A percentile compares a stretch with the other conserved stretches of the same genome.
phyloP scores from a whole-genome alignment of 2,888 invertebrate species.

The Nomada flava region DNA sequence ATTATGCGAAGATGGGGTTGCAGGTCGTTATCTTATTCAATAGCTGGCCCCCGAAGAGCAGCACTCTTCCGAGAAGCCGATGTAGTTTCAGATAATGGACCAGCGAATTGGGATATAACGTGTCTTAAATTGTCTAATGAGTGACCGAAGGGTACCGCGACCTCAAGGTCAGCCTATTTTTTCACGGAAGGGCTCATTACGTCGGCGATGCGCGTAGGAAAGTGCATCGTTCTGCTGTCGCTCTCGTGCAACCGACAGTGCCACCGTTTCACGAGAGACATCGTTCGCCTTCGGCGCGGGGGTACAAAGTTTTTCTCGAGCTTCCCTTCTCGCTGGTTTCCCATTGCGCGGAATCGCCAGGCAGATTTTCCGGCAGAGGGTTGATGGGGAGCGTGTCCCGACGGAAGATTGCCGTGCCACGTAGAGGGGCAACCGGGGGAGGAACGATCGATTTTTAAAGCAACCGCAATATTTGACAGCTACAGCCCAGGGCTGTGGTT shows the following conservation, averaged over 20 bases:
- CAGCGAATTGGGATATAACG: slow-evolving; percentile 81
- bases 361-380: slow-evolving; percentile 42
- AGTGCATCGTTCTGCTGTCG: not conserved
- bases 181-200: slow-evolving; percentile 70
- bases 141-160: slow-evolving; percentile 78
- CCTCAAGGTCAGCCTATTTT: slow-evolving; percentile 73
- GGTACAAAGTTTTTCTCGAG: not conserved
- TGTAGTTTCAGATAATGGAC: slow-evolving; percentile 79
- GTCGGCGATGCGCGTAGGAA: not conserved
- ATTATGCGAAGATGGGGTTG: slow-evolving; percentile 75
- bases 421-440: slow-evolving; percentile 11
- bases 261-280: not conserved
- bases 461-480: slow-evolving; percentile 83
- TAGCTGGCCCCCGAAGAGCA: slow-evolving; percentile 68
- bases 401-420: slow-evolving; percentile 39
- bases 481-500: slow-evolving; percentile 78
- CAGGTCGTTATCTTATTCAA: slow-evolving; percentile 77
- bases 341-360: slow-evolving; percentile 21
- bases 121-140: slow-evolving; percentile 83
- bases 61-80: slow-evolving; percentile 78
- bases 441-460: slow-evolving; percentile 82
- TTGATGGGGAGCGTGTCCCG: slow-evolving; percentile 48
- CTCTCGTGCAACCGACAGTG: not conserved
- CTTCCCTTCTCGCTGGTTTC: not conserved
- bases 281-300: too few relatives aligned